phyloP scores from a whole-genome alignment of 2,888 invertebrate genomes.

The Dioctria linearis region DNA sequence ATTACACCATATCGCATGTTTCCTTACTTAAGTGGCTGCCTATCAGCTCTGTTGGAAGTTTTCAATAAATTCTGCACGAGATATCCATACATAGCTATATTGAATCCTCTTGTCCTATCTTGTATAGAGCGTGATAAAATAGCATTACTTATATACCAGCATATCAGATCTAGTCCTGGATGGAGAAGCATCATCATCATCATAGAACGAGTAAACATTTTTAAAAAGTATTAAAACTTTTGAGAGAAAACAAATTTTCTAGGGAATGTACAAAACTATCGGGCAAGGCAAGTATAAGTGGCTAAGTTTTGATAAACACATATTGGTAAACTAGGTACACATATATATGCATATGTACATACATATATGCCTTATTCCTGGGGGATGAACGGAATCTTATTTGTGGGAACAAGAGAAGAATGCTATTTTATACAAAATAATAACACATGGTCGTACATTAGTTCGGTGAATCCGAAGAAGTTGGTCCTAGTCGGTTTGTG shows the following conservation, averaged over 20 bases:
- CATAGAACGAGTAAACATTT: background rate
- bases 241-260: constrained; percentile 11
- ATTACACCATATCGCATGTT: no score
- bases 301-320: constrained; percentile 44
- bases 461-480: constrained; percentile 28
- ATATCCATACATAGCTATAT: background rate
- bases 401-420: constrained; percentile 12
- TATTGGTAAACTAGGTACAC: constrained; percentile 26
- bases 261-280: constrained; percentile 35
- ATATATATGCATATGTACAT: no score
- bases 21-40: no score
- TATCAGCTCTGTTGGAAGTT: background rate
- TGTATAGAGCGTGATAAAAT: constrained; percentile 25
- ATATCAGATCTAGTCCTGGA: constrained; percentile 16
- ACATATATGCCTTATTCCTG: constrained; percentile 6
- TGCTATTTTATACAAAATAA: constrained; percentile 41
- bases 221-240: constrained; percentile 40
- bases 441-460: constrained; percentile 46
- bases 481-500: constrained; percentile 5
- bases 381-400: background rate
- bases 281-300: constrained; percentile 22
- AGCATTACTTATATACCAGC: constrained; percentile 23
- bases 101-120: background rate
- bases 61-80: background rate
- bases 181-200: background rate